Evolutionary conservation across 53 echinoderm and acorn worm genomes (phyloP), one percentile per base, ranked within the genome.

Genomic region (Astropecten irregularis): DNA sequence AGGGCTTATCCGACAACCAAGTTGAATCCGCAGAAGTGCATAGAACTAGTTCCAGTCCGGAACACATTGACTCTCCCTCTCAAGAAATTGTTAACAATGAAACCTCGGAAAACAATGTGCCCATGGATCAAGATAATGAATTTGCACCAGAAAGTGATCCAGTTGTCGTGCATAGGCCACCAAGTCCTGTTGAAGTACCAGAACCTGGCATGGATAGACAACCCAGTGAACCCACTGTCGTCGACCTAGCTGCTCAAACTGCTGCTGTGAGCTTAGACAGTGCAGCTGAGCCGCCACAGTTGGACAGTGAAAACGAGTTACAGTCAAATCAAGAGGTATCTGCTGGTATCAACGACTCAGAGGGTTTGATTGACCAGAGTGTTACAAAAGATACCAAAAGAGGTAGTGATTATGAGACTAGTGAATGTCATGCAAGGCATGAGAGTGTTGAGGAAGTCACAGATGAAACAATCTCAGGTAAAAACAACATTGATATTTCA

Each of bases 291-390:
- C n/a, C n/a, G n/a, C n/a, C n/a, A n/a, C n/a, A n/a, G n/a, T n/a
- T n/a, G n/a, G n/a, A n/a, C n/a, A n/a, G n/a, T n/a, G n/a, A 3
- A 38, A 40, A 25, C 11, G 28, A 23, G 22, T 16, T 14, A 28
- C 38, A 1, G 64, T 18, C 34, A 34, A 64, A 26, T 42, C 42
- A 68, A 46, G 34, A 40, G 20, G 16, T 16, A 39, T 56, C 46
- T 27, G 39, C 46, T 79, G 48, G 10, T n/a, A n/a, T n/a, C 11
- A 46, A 33, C 39, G 79, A 79, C 7, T 18, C 21, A 65, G 83
- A 83, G 50, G 67, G 49, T 50, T 22, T 32, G 1, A 81, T 60
- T 64, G 84, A 84, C 54, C 69, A 53, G 64, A 85, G 88, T n/a
- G 27, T 46, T 13, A 60, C 69, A 6, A 29, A 67, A 20, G 67